Evolutionary conservation across 2,888 invertebrate genomes (phyloP).

Genomic region (Thera britannica): DNA sequence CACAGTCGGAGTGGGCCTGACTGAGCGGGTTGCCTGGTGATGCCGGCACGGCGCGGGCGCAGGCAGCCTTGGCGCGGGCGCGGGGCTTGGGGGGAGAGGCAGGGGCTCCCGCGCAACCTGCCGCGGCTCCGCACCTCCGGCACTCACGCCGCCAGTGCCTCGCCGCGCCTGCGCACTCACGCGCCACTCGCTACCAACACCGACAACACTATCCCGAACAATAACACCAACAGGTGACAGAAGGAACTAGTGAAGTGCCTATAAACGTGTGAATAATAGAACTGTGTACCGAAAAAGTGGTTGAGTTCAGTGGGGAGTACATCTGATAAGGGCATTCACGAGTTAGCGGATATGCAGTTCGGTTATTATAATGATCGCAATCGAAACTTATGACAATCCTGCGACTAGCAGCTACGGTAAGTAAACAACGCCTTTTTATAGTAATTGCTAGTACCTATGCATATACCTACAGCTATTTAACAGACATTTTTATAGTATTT

Average conservation of each 20-base stretch:
- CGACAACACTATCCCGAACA: conserved; percentile 44
- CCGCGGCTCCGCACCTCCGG: conserved; percentile 58
- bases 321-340: conserved; percentile 64
- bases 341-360: conserved; percentile 52
- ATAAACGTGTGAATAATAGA: conserved; percentile 58
- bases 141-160: conserved; percentile 69
- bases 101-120: conserved; percentile 72
- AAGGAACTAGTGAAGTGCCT: conserved; percentile 61
- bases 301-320: conserved; percentile 46
- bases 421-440: conserved; percentile 35
- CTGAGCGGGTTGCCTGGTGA: conserved; percentile 24
- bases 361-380: conserved; percentile 51
- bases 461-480: too few relatives aligned
- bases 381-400: conserved; percentile 45
- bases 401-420: conserved; percentile 27
- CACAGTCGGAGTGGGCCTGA: conserved; percentile 76
- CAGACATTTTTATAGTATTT: too few relatives aligned
- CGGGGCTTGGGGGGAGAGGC: conserved; percentile 35
- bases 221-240: conserved; percentile 59
- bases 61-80: conserved; percentile 53
- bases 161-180: conserved; percentile 58
- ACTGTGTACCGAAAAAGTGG: conserved; percentile 45
- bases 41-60: conserved; percentile 54
- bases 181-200: conserved; percentile 35
- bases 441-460: conserved; percentile 45